These are phyloP conservation scores for Clanis bilineata DNA, from an alignment of 2,888 invertebrate species.

Conservation along the genomic window DNA sequence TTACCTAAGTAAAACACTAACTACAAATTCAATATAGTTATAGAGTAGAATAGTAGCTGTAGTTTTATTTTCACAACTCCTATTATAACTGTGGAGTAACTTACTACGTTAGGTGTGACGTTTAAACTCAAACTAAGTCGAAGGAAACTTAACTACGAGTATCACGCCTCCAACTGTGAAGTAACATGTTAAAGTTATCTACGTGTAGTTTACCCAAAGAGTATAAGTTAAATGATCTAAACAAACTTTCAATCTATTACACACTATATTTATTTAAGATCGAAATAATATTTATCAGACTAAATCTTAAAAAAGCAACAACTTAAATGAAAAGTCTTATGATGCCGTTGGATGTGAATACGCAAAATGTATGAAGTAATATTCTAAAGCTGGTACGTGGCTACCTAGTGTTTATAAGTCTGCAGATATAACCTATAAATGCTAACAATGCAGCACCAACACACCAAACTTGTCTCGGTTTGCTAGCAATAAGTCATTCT, in stretches of 20 bases:
- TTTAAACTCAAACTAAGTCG: background rate
- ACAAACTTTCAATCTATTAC: too few relatives aligned
- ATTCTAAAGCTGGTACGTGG: too few relatives aligned
- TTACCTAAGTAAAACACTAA: conserved; percentile 41
- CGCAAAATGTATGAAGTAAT: too few relatives aligned
- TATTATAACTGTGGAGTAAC: background rate
- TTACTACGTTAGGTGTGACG: background rate
- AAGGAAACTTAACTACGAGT: background rate
- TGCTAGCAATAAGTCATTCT: background rate
- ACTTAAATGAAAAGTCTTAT: too few relatives aligned
- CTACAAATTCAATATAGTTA: background rate
- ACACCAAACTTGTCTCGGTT: background rate
- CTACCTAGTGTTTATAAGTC: too few relatives aligned
- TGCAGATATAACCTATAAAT: too few relatives aligned
- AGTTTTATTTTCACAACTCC: conserved; percentile 4
- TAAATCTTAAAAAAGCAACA: too few relatives aligned
- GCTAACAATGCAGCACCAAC: too few relatives aligned
- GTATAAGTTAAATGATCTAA: too few relatives aligned
- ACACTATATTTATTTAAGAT: too few relatives aligned
- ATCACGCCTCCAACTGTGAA: background rate
- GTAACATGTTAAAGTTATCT: background rate
- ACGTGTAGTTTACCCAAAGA: background rate
- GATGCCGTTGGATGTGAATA: too few relatives aligned
- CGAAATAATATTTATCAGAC: too few relatives aligned
- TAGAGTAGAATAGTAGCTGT: background rate